phyloP scores from a whole-genome alignment of 2,797 vertebrate species.

The Centroberyx gerrardi region DNA sequence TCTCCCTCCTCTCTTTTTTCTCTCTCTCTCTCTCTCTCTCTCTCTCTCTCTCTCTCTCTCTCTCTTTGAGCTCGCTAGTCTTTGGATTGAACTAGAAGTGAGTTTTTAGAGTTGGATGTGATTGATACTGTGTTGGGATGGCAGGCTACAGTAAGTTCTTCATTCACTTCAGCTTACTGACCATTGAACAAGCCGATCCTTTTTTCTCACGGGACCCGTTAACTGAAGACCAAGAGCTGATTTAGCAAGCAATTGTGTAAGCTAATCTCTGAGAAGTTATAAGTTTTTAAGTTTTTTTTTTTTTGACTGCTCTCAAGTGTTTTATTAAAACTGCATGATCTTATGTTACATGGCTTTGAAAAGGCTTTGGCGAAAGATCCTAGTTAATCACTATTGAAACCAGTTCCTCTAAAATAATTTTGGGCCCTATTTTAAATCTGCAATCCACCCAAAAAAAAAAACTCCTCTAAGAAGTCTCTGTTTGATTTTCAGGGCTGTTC shows the following conservation, averaged over 20 bases:
- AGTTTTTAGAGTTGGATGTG: slow-evolving; percentile 7
- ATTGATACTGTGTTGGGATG: slow-evolving; percentile 62
- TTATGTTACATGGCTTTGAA: slow-evolving; percentile 61
- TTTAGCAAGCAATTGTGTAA: slow-evolving; percentile 53
- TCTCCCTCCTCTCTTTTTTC: slow-evolving; percentile 10
- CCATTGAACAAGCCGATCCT: slow-evolving; percentile 35
- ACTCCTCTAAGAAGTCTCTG: slow-evolving; percentile 19
- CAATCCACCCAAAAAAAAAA: slow-evolving; percentile 23
- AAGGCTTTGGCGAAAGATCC: slow-evolving; percentile 66
- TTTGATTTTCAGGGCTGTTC: slow-evolving; percentile 43
- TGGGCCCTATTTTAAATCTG: slow-evolving; percentile 63
- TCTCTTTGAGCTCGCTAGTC: slow-evolving; percentile 18
- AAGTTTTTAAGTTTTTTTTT: slow-evolving; percentile 11
- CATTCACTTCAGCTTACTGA: slow-evolving; percentile 41
- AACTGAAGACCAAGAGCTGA: slow-evolving; percentile 41
- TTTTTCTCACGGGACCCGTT: slow-evolving; percentile 52
- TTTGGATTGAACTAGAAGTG: slow-evolving; percentile 3
- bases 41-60: not conserved
- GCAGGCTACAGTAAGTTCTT: slow-evolving; percentile 16
- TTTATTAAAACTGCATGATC: slow-evolving; percentile 63
- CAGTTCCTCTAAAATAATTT: slow-evolving; percentile 55
- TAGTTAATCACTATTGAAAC: slow-evolving; percentile 62
- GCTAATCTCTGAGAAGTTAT: slow-evolving; percentile 43
- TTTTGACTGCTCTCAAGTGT: slow-evolving; percentile 44
- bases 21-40: slow-evolving; percentile 4